phyloP scores from a whole-genome alignment of 1,140 invertebrate genomes.

The Papilio xuthus region DNA sequence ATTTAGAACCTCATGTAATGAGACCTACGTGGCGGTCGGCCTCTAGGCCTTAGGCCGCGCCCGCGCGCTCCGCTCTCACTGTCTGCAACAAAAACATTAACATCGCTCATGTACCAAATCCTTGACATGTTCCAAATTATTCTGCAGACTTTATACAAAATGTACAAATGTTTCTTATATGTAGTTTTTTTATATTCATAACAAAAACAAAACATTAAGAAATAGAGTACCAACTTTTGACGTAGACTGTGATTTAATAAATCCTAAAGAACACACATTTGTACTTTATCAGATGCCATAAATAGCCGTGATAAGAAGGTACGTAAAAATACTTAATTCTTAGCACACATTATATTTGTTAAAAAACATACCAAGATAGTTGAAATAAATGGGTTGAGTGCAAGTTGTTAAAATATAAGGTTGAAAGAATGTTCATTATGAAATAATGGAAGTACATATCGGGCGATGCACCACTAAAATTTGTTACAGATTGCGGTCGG shows the following conservation, averaged over 20 bases:
- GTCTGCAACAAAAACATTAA: constrained; percentile 53
- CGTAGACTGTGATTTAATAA: no score
- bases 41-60: constrained; percentile 64
- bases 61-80: constrained; percentile 71
- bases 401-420: neutral
- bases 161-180: neutral
- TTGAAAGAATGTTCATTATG: constrained; percentile 12
- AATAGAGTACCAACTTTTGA: no score
- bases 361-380: neutral
- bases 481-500: neutral
- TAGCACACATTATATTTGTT: neutral
- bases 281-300: no score
- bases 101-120: no score
- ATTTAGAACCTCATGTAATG: constrained; percentile 67
- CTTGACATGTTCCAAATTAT: no score
- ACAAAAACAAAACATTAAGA: neutral
- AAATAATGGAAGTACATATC: neutral
- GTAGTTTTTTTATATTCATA: neutral
- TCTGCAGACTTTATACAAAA: no score
- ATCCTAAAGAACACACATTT: no score
- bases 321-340: neutral
- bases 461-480: neutral
- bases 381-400: neutral
- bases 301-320: neutral
- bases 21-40: constrained; percentile 61